Base-by-base conservation (phyloP, 2,888 invertebrate genomes). In the Ephialtes manifestator region DNA sequence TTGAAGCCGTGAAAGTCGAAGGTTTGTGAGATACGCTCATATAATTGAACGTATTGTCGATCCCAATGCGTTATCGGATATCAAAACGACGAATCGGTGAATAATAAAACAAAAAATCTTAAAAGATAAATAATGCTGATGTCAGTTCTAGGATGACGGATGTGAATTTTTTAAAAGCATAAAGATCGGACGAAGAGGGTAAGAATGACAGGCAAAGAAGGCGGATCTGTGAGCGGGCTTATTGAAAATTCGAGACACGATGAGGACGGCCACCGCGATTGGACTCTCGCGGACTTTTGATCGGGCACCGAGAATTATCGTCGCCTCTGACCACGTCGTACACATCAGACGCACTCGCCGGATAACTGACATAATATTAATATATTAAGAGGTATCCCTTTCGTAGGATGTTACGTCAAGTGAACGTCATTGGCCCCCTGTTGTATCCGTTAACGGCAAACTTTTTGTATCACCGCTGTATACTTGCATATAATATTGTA, bases 221-320 rank as follows among this genome's bases (percentile, higher is more conserved):
- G 89, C 90, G 89, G 90, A 92, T 91, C 90, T 89, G 85, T 81
- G 77, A 86, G 74, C 75, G 70, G 68, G 85, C 75, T 53, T 55
- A 87, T 86, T 92, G 88, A 75, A 84, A 86, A 93, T 92, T 92
- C 93, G 72, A 81, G 81, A 79, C 92, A 90, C 91, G 90, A 84
- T 60, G 67, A 60, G 43, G 81, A 84, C 90, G 89, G 89, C 89
- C 90, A 91, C 89, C 90, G 90, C 88, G 89, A 89, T 86, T 90
- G 89, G 89, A 92, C 92, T 92, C 90, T 87, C 89, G 89, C 89
- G 89, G 93, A 92, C 92, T 93, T 89, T 90, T 92, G 92, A 92
- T 93, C 89, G 89, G 87, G 85, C 88, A 68, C 35, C 82, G 83
- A 89, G 93, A 92, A 90, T 92, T 92, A 92, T 92, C 84, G 90